These are phyloP conservation scores for Mycteria americana DNA, from an alignment of 2,797 vertebrate species.

Conservation along the genomic window DNA sequence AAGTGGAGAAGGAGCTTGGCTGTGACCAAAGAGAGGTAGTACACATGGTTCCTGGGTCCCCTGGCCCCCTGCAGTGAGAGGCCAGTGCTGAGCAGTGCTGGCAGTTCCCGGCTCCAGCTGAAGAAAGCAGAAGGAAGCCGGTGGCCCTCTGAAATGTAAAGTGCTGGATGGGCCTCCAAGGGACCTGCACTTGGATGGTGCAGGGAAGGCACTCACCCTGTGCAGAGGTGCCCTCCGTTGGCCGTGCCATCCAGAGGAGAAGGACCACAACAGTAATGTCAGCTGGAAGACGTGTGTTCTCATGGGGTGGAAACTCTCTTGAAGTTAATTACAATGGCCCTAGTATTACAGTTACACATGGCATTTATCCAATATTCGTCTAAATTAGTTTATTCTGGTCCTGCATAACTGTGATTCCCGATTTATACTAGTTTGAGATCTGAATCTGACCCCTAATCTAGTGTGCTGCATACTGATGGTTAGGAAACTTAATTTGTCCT, in stretches of 20 bases:
- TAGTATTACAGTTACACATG: neutral
- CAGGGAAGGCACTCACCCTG: accelerated
- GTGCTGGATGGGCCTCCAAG: neutral
- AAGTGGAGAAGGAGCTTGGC: neutral
- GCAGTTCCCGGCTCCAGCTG: neutral
- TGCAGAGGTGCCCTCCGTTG: neutral
- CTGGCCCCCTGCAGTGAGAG: neutral
- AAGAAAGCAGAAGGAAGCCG: neutral
- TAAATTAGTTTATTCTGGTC: neutral
- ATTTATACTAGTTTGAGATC: neutral
- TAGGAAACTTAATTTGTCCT: neutral
- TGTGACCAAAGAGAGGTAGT: neutral
- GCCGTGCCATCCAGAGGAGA: neutral
- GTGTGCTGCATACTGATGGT: neutral
- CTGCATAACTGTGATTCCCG: neutral
- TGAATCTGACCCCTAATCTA: neutral
- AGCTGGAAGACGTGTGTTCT: neutral
- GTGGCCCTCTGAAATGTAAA: neutral
- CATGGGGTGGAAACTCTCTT: neutral
- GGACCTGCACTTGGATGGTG: accelerated
- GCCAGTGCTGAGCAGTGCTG: neutral
- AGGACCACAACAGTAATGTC: neutral
- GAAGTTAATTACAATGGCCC: neutral
- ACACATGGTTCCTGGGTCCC: neutral
- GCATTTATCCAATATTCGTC: neutral